Evolutionary conservation across 2,888 invertebrate genomes (phyloP), one percentile per base, ranked within the genome.

Genomic region (Acanthosepion esculentum): DNA sequence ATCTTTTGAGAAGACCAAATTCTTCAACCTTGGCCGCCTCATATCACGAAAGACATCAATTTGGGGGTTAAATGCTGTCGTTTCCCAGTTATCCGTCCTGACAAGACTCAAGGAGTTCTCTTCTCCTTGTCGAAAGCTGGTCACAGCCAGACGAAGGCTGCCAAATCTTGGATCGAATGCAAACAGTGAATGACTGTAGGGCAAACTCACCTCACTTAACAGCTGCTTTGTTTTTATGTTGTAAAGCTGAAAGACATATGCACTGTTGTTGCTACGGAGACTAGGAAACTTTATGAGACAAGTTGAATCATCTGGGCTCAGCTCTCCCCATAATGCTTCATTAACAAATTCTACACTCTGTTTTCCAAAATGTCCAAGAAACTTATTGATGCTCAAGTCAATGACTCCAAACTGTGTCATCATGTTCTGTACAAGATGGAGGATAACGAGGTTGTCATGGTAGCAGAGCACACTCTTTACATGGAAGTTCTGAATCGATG

Each of bases 401-500:
- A 97, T 97, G 55, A 97, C 96, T 15, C 97, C 97, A 95, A 97
- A 97, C 95, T 97, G 97, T 0, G 97, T 97, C 95, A 96, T 97
- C 96, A 96, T 96, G 95, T 97, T 97, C 26, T 97, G 96, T 10
- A 97, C 96, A 41, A 97, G 96, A 95, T 97, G 97, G 41, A 97
- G 96, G 33, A 97, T 96, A 8, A 97, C 97, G 1, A 96, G 96
- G 94, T 96, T 96, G 59, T 97, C 96, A 55, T 97, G 96, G 95
- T 96, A 97, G 95, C 97, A 97, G 12, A 97, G 95, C 12, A 97
- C 97, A 95, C 97, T 97, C 95, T 97, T 97, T 10, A 97, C 97
- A 94, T 97, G 97, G 95, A 97, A 97, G 95, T 97, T 97, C 95
- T 97, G 97, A 94, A 97, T 97, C 48, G 97, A 97, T 0, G 97